Evolutionary conservation across 2,797 vertebrate genomes (phyloP), one percentile per base, ranked within the genome.

Genomic region (Toxotes lorentzi): DNA sequence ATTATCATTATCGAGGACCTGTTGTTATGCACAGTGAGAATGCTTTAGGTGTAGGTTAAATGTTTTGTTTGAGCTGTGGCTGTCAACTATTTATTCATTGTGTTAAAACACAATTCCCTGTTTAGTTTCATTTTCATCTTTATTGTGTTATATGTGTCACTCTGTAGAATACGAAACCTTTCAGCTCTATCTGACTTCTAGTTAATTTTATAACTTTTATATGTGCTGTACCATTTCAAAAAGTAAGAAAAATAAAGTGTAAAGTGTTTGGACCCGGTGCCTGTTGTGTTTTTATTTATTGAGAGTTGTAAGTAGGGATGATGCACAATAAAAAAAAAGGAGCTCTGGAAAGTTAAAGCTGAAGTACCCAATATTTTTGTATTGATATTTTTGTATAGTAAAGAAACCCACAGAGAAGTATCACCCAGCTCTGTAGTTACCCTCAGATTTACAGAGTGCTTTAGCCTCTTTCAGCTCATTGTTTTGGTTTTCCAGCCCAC

Each of bases 201-300:
- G 71, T 92, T 88, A 16, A 67, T 92, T 93, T 93, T 92, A 45
- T 92, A 90, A 90, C 82, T 93, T 93, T 93, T 91, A 32, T 92
- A 87, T 91, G 86, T 91, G 85, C 89, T 90, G 81, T 86, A 81
- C 62, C 67, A 88, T 86, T 91, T 87, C 43, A 85, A 24, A 83
- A 72, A 76, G 72, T 70, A 56, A 24, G 27, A 74, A 70, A 51
- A 93, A 91, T 87, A 86, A 88, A 91, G 17, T 67, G n/a, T 53
- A 45, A 81, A 58, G 21, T 34, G 60, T 84, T 87, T 88, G 61
- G 56, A 90, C 47, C 67, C 21, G 2, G 5, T 64, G 16, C 2
- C 7, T 79, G 56, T 67, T 73, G 45, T 51, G 9, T 38, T 24
- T 71, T 58, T 75, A 14, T 47, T 59, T 45, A 2, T 50, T 14